Evolutionary conservation across 2,113 vertebrate genomes (phyloP), one percentile per base, ranked within the genome.

Genomic region (Brachyistius frenatus): DNA sequence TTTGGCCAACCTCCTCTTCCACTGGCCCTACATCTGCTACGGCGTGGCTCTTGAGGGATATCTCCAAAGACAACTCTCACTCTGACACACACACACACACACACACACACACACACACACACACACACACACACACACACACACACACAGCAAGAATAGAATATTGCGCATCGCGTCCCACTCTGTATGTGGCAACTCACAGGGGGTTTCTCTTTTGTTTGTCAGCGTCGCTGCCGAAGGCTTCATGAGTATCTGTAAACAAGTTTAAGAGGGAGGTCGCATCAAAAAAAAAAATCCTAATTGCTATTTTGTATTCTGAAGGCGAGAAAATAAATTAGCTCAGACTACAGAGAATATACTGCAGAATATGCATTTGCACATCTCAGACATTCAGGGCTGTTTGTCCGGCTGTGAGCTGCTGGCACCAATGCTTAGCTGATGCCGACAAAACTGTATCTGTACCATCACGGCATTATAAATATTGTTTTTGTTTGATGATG

Each of bases 1-100:
- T 32, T 58, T 70, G 61, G 14, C 60, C 3, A 1, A 13, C 57
- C 33, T 81, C 7, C 49, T 58, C 14, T 63, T 76, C 77, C 44
- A 0, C 60, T 73, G 72, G 62, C 46, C 2, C 47, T 78, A 57
- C 85, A 68, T 90, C 75, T 86, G 71, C 61, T 80, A 60, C 60
- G 73, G 66, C 54, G 39, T 72, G 53, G 36, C 70, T 81, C 80
- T 84, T 16, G 0, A 63, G 70, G 77, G 85, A 81, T 63, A 49
- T 49, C 50, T 74, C 53, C 41, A 77, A 66, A 73, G 31, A 60
- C 35, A n/a, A 23, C 65, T 8, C 55, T 44, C 62, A 46, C 11
- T 13, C n/a, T 65, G 14, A 73, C 41, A 46, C 57, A 52, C 14
- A 55, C 36, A 68, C 37, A 80, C 32, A 62, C 69, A 39, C 8